Base-by-base conservation (phyloP, 2,113 vertebrate genomes). In the Varanus salvator region DNA sequence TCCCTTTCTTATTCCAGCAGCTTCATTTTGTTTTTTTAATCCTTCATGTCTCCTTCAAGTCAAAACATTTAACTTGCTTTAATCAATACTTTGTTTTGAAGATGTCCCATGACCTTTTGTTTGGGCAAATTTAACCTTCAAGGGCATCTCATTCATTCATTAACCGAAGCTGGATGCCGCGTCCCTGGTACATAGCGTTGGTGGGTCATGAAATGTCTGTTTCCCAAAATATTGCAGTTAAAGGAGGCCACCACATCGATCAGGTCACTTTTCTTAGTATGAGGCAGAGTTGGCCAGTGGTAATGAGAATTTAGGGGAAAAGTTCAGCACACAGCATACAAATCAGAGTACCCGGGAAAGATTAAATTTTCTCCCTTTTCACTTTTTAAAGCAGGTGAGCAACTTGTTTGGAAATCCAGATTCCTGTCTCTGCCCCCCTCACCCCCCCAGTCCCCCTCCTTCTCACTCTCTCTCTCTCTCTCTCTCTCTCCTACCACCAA, bases 311-410 rank as follows among this genome's bases (percentile, higher is more conserved):
- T 57, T 19, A 38, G 80, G 7, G 15, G 29, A 17, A 29, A 8
- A 8, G 91, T 44, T 44, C 38, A 44, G 38, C 38, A 44, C 38
- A 44, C 38, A 93, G 75, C 48, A 93, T 90, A 87, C 86, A 93
- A 44, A 90, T 83, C 68, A 81, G 8, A 76, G 68, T 95, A 93
- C 77, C 96, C 97, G 96, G 95, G 89, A 96, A 95, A 95, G 92
- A 60, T 89, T 97, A 89, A 97, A 86, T 17, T 72, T 72, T 31
- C 29, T 8, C n/a, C 12, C 29, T 72, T 31, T 34, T 95, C 92
- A 97, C 97, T 74, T 97, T 97, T 96, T 94, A 97, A 97, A 97
- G 97, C 98, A 98, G 97, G 97, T 98, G 97, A 97, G 93, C 95
- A 88, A 89, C 91, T 91, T 87, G 88, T 96, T 96, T 95, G 95